Conservation (phyloP, 1,140 invertebrate species). For the Drosophila kanapiae region DNA sequence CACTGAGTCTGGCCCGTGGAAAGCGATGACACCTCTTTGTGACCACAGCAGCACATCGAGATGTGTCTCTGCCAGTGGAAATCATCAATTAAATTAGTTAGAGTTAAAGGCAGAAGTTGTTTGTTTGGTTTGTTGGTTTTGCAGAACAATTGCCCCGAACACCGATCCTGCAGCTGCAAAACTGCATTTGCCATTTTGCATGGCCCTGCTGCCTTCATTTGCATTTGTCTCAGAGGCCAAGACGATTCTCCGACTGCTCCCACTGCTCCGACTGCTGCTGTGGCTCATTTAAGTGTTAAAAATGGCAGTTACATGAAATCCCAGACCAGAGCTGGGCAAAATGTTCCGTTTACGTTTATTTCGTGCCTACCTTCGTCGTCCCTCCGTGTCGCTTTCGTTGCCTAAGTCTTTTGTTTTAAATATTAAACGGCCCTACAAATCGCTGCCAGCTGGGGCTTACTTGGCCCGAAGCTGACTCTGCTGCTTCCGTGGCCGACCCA, state of each 20-base stretch:
- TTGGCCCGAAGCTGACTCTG: not conserved
- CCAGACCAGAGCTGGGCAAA: conserved; percentile 52
- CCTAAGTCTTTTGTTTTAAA: conserved; percentile 80
- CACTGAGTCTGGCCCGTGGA: conserved; percentile 20
- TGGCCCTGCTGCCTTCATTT: conserved; percentile 62
- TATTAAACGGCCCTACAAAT: conserved; percentile 80
- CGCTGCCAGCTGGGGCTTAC: conserved; percentile 53
- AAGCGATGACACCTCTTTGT: conserved; percentile 62
- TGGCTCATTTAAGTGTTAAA: conserved; percentile 80
- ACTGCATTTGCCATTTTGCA: conserved; percentile 51
- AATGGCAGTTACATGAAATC: conserved; percentile 79
- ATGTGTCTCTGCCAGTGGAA: conserved; percentile 64
- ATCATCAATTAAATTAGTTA: conserved; percentile 83
- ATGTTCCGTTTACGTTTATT: conserved; percentile 80
- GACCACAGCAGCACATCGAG: conserved; percentile 44
- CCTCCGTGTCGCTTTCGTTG: conserved; percentile 52
- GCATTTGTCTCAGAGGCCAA: conserved; percentile 60
- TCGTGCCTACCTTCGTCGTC: conserved; percentile 40
- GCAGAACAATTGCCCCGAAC: conserved; percentile 68
- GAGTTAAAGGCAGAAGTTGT: conserved; percentile 54
- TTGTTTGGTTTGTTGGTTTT: conserved; percentile 36
- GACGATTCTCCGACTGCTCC: conserved; percentile 26
- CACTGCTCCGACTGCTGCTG: conserved; percentile 24
- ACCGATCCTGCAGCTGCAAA: conserved; percentile 24
- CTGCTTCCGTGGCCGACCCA: conserved; percentile 25